Percentiles rank a stretch among this genome's conserved stretches.
phyloP scores from a whole-genome alignment of 1,140 invertebrate species.

The Drosophila pallidifrons region DNA sequence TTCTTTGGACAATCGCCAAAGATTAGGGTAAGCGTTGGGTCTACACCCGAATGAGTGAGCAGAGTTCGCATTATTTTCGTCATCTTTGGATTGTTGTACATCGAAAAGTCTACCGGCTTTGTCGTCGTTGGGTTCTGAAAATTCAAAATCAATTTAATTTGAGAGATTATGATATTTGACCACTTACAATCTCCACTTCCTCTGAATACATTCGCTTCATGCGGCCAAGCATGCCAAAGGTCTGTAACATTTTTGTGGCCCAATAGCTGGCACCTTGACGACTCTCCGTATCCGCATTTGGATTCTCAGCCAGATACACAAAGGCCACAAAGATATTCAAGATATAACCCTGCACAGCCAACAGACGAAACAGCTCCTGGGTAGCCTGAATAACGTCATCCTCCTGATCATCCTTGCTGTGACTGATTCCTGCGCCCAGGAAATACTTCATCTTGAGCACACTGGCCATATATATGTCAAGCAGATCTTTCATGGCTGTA shows the following conservation, averaged over 20 bases:
- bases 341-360: slow-evolving; percentile 71
- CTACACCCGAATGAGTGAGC: slow-evolving; percentile 65
- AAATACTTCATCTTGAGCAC: slow-evolving; percentile 74
- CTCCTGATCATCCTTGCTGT: slow-evolving; percentile 34
- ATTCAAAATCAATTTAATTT: neutral
- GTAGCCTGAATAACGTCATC: slow-evolving; percentile 56
- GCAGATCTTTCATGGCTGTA: slow-evolving; percentile 54
- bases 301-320: slow-evolving; percentile 65
- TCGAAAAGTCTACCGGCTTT: slow-evolving; percentile 59
- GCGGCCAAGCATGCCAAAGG: slow-evolving; percentile 65
- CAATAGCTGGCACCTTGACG: slow-evolving; percentile 74
- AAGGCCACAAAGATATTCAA: slow-evolving; percentile 70
- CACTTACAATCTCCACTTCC: slow-evolving; percentile 71
- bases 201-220: slow-evolving; percentile 78
- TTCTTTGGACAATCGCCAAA: slow-evolving; percentile 71
- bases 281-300: slow-evolving; percentile 23
- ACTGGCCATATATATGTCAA: slow-evolving; percentile 55
- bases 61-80: slow-evolving; percentile 60
- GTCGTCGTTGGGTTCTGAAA: slow-evolving; percentile 58
- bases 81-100: slow-evolving; percentile 45
- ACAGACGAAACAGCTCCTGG: slow-evolving; percentile 65
- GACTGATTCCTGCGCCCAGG: slow-evolving; percentile 39
- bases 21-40: slow-evolving; percentile 59
- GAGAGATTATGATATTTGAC: neutral
- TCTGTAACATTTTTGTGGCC: slow-evolving; percentile 65